Base-by-base conservation (phyloP, 2,888 invertebrate species). In the Mimachlamys varia region DNA sequence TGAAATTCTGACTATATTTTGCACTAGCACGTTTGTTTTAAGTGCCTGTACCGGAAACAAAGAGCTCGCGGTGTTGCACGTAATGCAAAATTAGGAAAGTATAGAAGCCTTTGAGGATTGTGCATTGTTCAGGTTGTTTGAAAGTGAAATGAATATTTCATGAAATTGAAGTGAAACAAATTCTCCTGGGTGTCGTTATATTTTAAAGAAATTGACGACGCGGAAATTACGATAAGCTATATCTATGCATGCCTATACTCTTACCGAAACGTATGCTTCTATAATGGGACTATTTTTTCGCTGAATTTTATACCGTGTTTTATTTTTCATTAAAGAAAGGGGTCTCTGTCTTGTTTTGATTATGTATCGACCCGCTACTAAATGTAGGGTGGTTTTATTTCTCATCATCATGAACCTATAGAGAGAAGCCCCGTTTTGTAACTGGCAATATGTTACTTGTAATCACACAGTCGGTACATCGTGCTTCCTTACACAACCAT, bases 61-160 rank as follows among this genome's bases (percentile, higher is more conserved):
- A 7, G 44, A 22, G 27, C 7, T 12, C 33, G 33, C 76, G 12
- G 0, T 22, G 33, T 76, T 76, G 33, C 33, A 10, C 33, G 22
- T 22, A 76, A 76, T 33, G 33, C 3, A 33, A 33, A 33, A 33
- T 55, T 76, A 76, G 27, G 27, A 76, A 76, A 76, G 4, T 27
- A 76, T 76, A 27, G 76, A 76, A 76, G 12, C 76, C 12, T 76
- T 22, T 76, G 17, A 76, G 12, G 33, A 76, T 7, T 33, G 76
- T 76, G 33, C 33, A 33, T 76, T 76, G 76, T 76, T 12, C 13
- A 27, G 33, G 76, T 33, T 76, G 27, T 27, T 76, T 27, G 2
- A 62, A n/a, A 62, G 62, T 76, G 76, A 33, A 76, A 76, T 76
- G 76, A 76, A 76, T 76, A 76, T 76, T 76, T 76, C 76, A 76